Percentiles rank a stretch among this genome's conserved stretches.
phyloP scores from a whole-genome alignment of 2,113 vertebrate genomes.

The Sinocyclocheilus maitianheensis region DNA sequence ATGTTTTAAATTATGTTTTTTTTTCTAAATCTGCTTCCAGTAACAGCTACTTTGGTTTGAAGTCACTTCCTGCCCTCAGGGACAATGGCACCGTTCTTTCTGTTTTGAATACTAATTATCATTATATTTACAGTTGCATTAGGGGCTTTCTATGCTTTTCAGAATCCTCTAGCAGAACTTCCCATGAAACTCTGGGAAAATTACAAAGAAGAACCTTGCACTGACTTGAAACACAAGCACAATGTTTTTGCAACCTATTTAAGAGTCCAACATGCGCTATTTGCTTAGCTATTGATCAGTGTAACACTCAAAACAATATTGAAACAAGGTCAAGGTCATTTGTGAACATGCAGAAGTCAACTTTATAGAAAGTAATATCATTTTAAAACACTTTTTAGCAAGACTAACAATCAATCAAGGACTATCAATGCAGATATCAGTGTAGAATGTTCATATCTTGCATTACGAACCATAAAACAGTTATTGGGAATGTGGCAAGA shows the following conservation, averaged over 20 bases:
- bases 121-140: slow-evolving; percentile 57
- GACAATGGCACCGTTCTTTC: slow-evolving; percentile 65
- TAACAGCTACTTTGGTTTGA: slow-evolving; percentile 72
- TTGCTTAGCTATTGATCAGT: not conserved
- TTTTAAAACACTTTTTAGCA: not conserved
- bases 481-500: not conserved
- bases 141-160: slow-evolving; percentile 64
- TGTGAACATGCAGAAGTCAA: not conserved
- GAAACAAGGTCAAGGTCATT: not conserved
- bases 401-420: not conserved
- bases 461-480: not conserved
- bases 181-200: slow-evolving; percentile 26
- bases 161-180: slow-evolving; percentile 12
- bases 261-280: not conserved
- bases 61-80: slow-evolving; percentile 76
- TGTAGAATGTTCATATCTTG: not conserved
- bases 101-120: slow-evolving; percentile 63
- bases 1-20: slow-evolving; percentile 58
- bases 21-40: slow-evolving; percentile 72
- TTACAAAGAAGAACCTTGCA: not conserved
- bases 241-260: not conserved
- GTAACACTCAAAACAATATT: not conserved
- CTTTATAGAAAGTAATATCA: not conserved
- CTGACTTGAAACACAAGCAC: not conserved
- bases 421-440: not conserved